Evolutionary conservation across 1,140 invertebrate species (phyloP).

Genomic region (Elymnias hypermnestra): DNA sequence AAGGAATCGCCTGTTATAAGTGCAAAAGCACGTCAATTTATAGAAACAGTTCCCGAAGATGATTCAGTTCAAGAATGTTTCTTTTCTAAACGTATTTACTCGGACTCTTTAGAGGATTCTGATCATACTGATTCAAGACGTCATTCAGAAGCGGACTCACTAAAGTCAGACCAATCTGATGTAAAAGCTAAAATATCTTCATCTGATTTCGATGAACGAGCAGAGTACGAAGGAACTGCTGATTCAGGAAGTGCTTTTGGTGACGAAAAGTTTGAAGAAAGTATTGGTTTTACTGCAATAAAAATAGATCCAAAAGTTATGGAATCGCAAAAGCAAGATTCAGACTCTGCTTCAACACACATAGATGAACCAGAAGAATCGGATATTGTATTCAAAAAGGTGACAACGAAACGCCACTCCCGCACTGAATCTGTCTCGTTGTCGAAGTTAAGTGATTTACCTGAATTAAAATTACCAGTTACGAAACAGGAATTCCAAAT

Average conservation of each 20-base stretch:
- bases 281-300: constrained; percentile 59
- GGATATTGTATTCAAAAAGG: constrained; percentile 61
- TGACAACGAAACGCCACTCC: constrained; percentile 66
- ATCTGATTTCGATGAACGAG: constrained; percentile 69
- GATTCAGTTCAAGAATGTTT: constrained; percentile 75
- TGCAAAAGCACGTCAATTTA: constrained; percentile 73
- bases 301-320: constrained; percentile 47
- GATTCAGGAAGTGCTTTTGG: constrained; percentile 68
- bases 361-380: constrained; percentile 43
- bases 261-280: constrained; percentile 71
- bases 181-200: constrained; percentile 66
- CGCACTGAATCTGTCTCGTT: constrained; percentile 71
- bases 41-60: constrained; percentile 74
- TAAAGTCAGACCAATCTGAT: constrained; percentile 74
- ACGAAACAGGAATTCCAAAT: constrained; percentile 70
- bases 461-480: constrained; percentile 43
- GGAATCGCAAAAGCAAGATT: constrained; percentile 52
- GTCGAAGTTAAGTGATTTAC: constrained; percentile 60
- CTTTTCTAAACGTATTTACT: constrained; percentile 75
- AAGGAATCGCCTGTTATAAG: constrained; percentile 71
- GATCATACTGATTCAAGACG: constrained; percentile 72
- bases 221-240: constrained; percentile 64
- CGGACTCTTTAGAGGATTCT: constrained; percentile 73
- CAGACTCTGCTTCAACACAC: constrained; percentile 46
- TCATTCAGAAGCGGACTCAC: constrained; percentile 72